Evolutionary conservation across 2,113 vertebrate genomes (phyloP).

Genomic region (Pomatorhinus ruficollis): DNA sequence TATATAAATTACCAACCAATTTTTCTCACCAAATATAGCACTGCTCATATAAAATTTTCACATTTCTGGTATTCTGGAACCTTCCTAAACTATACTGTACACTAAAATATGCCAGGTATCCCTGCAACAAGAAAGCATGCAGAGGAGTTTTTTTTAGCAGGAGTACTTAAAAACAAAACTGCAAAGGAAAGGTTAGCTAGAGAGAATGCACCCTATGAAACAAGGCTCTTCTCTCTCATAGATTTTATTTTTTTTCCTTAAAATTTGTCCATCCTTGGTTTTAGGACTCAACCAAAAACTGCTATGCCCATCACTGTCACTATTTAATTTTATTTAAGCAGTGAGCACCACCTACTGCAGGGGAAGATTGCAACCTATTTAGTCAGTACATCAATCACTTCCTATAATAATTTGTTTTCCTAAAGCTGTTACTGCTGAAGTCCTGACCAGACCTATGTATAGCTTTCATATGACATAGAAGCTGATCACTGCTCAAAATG

Average conservation of each 20-base stretch:
- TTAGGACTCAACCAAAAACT: not conserved
- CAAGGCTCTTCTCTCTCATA: not conserved
- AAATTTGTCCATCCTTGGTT: not conserved
- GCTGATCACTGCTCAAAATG: not conserved
- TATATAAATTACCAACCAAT: not conserved
- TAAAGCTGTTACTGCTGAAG: not conserved
- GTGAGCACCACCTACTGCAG: slow-evolving; percentile 64
- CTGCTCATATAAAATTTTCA: not conserved
- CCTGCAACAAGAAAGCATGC: not conserved
- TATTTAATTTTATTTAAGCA: slow-evolving; percentile 52
- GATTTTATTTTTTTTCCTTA: not conserved
- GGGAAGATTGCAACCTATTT: slow-evolving; percentile 51
- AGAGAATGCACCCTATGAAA: not conserved
- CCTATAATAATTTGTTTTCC: slow-evolving; percentile 38
- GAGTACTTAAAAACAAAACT: not conserved
- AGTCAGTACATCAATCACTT: slow-evolving; percentile 48
- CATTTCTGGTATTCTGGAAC: not conserved
- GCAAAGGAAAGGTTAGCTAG: not conserved
- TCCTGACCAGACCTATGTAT: slow-evolving; percentile 20
- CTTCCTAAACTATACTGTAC: not conserved
- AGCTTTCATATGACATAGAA: not conserved
- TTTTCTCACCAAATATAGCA: not conserved
- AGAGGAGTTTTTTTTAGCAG: not conserved
- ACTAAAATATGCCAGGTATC: not conserved
- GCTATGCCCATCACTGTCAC: not conserved